Conservation (phyloP, 2,113 vertebrate species). For the Rhinolophus ferrumequinum region DNA sequence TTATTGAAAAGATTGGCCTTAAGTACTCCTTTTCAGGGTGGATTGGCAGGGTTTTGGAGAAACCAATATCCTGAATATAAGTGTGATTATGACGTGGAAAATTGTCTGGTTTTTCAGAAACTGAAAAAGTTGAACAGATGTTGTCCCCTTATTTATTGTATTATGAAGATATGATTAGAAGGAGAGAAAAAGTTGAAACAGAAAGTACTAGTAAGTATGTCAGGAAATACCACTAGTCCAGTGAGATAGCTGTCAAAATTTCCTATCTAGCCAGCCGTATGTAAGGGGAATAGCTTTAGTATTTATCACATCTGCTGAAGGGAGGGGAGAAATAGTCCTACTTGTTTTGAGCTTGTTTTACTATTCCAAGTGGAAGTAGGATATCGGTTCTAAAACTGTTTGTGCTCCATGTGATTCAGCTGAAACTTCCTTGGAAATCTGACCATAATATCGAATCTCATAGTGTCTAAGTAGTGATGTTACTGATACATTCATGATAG, state of each 20-base stretch:
- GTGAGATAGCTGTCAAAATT: neutral
- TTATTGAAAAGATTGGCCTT: conserved; percentile 35
- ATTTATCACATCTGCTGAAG: neutral
- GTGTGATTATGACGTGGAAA: neutral
- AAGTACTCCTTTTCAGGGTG: neutral
- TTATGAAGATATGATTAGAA: conserved; percentile 6
- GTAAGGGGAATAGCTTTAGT: neutral
- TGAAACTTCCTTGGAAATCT: neutral
- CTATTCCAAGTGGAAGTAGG: neutral
- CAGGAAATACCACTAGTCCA: neutral
- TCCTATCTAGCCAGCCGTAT: neutral
- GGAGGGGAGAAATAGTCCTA: neutral
- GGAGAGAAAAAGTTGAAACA: neutral
- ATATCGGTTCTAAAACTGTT: neutral
- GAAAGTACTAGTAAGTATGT: neutral
- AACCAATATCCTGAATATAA: neutral
- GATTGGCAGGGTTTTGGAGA: conserved; percentile 9
- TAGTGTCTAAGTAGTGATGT: neutral
- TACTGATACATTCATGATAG: neutral
- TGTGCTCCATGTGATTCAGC: neutral
- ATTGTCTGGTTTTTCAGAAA: neutral
- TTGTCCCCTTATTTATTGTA: neutral
- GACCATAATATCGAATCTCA: neutral
- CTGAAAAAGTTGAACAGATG: neutral
- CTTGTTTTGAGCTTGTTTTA: neutral